Evolutionary conservation across 2,888 invertebrate species (phyloP).

Genomic region (Deilephila porcellus): DNA sequence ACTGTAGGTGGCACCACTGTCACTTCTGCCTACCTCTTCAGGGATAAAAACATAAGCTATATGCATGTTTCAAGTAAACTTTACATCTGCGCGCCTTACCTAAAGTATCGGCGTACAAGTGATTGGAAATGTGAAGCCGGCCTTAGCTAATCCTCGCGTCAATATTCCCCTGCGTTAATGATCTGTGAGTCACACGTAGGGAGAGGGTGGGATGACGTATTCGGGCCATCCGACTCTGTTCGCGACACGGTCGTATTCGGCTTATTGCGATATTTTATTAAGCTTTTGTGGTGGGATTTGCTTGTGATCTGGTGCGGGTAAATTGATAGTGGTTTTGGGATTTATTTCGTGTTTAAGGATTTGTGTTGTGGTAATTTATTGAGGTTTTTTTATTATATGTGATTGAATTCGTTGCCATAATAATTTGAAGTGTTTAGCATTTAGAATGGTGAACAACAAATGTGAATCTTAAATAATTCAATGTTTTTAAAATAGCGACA

Average conservation of each 20-base stretch:
- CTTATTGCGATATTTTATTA: not conserved
- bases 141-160: conserved; percentile 19
- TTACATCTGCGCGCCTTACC: no score
- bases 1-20: no score
- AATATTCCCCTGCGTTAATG: conserved; percentile 30
- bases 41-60: no score
- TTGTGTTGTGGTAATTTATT: not conserved
- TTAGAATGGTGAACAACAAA: no score
- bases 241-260: not conserved
- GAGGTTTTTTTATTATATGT: no score
- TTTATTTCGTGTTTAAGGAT: not conserved
- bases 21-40: no score
- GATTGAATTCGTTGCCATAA: no score
- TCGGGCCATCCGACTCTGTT: conserved; percentile 45
- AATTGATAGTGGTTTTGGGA: not conserved
- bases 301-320: not conserved
- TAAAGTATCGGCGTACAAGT: conserved; percentile 3
- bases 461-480: no score
- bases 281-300: not conserved
- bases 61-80: no score
- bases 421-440: no score
- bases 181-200: conserved; percentile 42
- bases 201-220: conserved; percentile 43
- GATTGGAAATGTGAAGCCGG: conserved; percentile 6
- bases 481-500: no score